These are phyloP conservation scores for Aptenodytes forsteri DNA, from an alignment of 2,113 vertebrate species.

Conservation along the genomic window DNA sequence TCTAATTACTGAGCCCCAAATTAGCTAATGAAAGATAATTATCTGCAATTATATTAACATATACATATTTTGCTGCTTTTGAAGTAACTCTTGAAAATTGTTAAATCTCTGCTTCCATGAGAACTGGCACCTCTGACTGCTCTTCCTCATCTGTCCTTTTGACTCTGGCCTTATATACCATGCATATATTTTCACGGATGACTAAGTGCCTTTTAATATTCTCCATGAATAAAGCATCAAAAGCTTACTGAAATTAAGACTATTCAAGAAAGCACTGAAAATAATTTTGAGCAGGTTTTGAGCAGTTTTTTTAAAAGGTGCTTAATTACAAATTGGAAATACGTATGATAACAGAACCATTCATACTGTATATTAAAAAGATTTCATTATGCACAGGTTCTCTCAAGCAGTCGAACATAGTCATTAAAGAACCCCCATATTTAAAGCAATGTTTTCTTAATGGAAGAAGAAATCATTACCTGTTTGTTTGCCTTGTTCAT, in stretches of 20 bases:
- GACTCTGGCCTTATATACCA: background rate
- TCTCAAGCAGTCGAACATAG: background rate
- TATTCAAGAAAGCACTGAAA: constrained; percentile 6
- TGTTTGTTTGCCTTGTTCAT: background rate
- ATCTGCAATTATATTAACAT: background rate
- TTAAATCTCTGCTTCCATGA: background rate
- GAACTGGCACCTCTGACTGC: background rate
- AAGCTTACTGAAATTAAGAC: constrained; percentile 12
- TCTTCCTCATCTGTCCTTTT: background rate
- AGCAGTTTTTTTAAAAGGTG: background rate
- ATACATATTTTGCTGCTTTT: background rate
- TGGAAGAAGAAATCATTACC: background rate
- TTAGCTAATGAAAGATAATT: background rate
- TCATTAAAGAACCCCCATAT: background rate
- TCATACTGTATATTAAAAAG: background rate
- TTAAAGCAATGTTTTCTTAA: background rate
- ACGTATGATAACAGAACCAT: background rate
- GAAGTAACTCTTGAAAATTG: background rate
- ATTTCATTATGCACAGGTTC: background rate
- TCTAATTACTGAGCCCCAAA: background rate
- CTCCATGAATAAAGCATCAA: background rate
- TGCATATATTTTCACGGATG: background rate
- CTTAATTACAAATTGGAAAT: constrained; percentile 17
- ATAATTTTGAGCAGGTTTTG: constrained; percentile 18
- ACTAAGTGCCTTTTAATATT: background rate